Evolutionary conservation across 2,888 invertebrate genomes (phyloP).

Genomic region (Mystacides longicornis): DNA sequence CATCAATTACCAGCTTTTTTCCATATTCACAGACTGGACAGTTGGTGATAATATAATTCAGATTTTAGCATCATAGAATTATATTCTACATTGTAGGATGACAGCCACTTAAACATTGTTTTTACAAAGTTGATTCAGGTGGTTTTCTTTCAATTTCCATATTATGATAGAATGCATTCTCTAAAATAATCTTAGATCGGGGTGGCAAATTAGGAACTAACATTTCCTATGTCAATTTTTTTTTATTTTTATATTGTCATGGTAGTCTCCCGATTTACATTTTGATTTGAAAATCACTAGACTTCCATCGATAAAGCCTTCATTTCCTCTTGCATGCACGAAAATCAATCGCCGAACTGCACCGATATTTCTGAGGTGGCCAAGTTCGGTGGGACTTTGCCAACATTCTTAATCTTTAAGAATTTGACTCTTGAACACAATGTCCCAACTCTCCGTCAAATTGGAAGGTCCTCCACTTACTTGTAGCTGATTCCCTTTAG

Average conservation of each 20-base stretch:
- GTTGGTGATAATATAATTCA: not conserved
- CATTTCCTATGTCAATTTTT: not conserved
- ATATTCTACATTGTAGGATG: not conserved
- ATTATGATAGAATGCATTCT: slow-evolving; percentile 2
- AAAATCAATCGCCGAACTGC: not conserved
- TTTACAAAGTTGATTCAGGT: not conserved
- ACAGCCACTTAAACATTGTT: not conserved
- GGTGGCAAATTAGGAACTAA: not conserved
- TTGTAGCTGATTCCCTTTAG: not conserved
- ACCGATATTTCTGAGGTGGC: not conserved
- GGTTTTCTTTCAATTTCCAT: not conserved
- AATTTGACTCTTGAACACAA: not conserved
- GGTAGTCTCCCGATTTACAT: not conserved
- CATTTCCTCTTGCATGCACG: not conserved
- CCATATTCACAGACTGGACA: not conserved
- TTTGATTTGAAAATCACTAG: too few species aligned
- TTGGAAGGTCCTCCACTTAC: not conserved
- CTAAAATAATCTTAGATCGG: not conserved
- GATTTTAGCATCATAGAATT: not conserved
- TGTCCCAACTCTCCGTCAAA: not conserved
- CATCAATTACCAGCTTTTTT: not conserved
- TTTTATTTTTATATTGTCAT: not conserved
- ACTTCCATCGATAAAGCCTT: not conserved
- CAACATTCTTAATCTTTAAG: not conserved
- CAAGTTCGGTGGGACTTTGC: not conserved